Percentiles rank a stretch among this genome's conserved stretches.
These are phyloP conservation scores for Coregonus ussuriensis DNA, from an alignment of 2,797 vertebrate genomes.

Conservation along the genomic window DNA sequence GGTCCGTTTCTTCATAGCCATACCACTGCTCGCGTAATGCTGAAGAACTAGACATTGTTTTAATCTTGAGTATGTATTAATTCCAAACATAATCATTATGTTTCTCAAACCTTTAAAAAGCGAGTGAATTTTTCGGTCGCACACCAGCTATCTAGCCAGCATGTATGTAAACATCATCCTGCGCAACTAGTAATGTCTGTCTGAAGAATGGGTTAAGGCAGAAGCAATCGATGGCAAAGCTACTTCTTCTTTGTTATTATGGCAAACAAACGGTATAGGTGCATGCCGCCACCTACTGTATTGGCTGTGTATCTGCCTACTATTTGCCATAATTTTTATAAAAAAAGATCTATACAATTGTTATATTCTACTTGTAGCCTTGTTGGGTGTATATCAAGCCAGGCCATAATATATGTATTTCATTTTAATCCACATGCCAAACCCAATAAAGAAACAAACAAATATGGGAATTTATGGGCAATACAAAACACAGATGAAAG, in stretches of 20 bases:
- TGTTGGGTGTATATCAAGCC: no score
- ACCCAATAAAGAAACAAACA: conserved; percentile 9
- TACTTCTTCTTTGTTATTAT: no score
- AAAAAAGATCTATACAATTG: no score
- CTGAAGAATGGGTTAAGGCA: neutral
- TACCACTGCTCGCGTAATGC: neutral
- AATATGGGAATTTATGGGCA: conserved; percentile 6
- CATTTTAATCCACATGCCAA: neutral
- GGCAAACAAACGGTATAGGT: no score
- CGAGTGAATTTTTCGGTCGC: neutral
- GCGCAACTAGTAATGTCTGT: conserved; percentile 7
- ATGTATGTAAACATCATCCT: neutral
- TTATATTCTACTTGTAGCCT: no score
- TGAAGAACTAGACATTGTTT: neutral
- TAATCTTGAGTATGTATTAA: neutral
- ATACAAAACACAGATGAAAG: conserved; percentile 3
- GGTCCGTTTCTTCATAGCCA: conserved; percentile 8
- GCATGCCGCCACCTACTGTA: no score
- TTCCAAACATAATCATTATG: neutral
- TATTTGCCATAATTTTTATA: no score
- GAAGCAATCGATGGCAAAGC: conserved; percentile 2
- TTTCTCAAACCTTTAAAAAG: neutral
- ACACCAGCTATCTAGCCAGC: neutral
- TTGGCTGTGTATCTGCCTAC: no score
- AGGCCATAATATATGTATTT: no score